Evolutionary conservation across 1,140 invertebrate genomes (phyloP).

Genomic region (Drosophila trapezifrons): DNA sequence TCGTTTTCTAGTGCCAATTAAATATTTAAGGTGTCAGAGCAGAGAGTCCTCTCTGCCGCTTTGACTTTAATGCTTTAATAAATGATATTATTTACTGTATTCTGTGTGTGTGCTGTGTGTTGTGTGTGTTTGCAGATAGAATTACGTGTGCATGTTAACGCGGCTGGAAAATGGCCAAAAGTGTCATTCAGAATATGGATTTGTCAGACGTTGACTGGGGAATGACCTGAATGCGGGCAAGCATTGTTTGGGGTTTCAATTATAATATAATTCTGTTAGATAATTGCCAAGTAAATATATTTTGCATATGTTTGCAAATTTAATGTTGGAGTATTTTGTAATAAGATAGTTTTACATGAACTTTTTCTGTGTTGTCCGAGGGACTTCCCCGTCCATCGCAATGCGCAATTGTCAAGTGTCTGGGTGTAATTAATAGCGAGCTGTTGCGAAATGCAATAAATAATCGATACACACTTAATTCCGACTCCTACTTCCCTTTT

Average conservation of each 20-base stretch:
- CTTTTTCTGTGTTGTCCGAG: background rate
- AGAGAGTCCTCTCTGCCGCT: background rate
- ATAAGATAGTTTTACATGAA: too few species aligned
- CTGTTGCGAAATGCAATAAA: conserved; percentile 35
- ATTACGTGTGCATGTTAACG: conserved; percentile 21
- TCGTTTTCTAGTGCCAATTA: background rate
- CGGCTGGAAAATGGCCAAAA: conserved; percentile 14
- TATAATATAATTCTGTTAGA: background rate
- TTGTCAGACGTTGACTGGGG: background rate
- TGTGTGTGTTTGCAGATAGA: background rate
- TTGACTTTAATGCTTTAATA: conserved; percentile 22
- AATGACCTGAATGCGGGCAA: background rate
- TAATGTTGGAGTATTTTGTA: too few species aligned
- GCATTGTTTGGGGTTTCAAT: background rate
- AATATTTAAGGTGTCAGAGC: conserved; percentile 3
- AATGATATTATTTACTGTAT: conserved; percentile 11
- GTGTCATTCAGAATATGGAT: conserved; percentile 19
- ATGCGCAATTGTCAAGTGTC: conserved; percentile 36
- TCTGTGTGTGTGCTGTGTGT: background rate
- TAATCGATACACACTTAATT: conserved; percentile 36
- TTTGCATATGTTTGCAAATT: background rate
- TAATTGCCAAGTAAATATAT: background rate
- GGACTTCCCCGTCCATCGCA: background rate
- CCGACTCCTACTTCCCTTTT: background rate
- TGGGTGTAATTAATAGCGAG: conserved; percentile 34